These are phyloP conservation scores for Helicoverpa zea DNA, from an alignment of 1,140 invertebrate genomes.

Conservation along the genomic window DNA sequence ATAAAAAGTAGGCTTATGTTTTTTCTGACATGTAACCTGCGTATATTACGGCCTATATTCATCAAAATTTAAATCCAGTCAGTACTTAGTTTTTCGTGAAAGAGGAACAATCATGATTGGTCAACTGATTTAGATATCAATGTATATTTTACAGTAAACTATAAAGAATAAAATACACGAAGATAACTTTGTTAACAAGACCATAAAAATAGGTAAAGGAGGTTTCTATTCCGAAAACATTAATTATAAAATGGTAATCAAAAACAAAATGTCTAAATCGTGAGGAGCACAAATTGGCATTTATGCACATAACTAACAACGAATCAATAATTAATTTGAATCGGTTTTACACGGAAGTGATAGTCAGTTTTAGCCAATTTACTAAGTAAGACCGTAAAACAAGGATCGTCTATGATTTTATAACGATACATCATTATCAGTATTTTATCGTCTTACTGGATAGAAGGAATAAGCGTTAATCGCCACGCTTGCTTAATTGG, in stretches of 20 bases:
- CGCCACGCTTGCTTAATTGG: too few species aligned
- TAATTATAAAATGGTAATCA: background rate
- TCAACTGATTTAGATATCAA: background rate
- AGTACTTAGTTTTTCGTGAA: too few species aligned
- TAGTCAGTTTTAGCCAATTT: background rate
- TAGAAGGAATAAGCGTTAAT: too few species aligned
- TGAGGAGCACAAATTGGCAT: background rate
- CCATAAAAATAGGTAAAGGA: background rate
- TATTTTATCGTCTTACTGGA: too few species aligned
- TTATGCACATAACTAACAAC: background rate
- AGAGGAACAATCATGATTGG: too few species aligned
- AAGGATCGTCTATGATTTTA: background rate
- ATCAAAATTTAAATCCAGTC: too few species aligned
- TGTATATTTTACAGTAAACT: background rate
- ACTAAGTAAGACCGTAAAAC: too few species aligned
- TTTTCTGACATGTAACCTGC: too few species aligned
- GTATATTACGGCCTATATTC: too few species aligned
- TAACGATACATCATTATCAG: too few species aligned
- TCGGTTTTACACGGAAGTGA: background rate
- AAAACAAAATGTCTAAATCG: background rate
- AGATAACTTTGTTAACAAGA: too few species aligned
- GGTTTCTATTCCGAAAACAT: background rate
- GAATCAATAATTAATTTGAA: constrained; percentile 1
- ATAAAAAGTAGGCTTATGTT: too few species aligned
- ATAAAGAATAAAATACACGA: background rate